Conservation (phyloP, 2,113 vertebrate species). For the Amazona guildingii region DNA sequence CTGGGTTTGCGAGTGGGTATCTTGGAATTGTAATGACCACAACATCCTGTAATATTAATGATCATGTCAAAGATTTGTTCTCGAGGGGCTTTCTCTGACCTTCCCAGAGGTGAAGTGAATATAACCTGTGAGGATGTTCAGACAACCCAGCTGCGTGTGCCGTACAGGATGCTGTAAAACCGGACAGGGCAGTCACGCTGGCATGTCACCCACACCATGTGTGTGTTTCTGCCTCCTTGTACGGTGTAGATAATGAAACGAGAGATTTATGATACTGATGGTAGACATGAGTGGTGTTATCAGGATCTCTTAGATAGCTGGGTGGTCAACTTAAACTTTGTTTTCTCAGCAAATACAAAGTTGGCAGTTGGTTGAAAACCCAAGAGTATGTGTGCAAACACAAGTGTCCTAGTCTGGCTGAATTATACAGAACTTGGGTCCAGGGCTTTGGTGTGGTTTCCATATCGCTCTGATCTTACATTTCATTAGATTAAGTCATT, state of each 20-base stretch:
- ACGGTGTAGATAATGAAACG: neutral
- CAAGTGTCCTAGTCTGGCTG: constrained; percentile 47
- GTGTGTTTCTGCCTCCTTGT: constrained; percentile 34
- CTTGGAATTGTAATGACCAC: neutral
- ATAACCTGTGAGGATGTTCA: neutral
- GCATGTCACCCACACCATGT: constrained; percentile 18
- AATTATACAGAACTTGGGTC: constrained; percentile 41
- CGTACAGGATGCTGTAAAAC: neutral
- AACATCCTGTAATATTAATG: neutral
- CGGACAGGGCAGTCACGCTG: neutral
- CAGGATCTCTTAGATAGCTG: constrained; percentile 66
- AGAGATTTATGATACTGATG: constrained; percentile 46
- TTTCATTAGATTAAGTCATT: constrained; percentile 63
- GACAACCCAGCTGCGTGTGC: neutral
- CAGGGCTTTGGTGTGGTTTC: constrained; percentile 50
- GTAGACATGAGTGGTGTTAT: constrained; percentile 56
- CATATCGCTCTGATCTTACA: constrained; percentile 65
- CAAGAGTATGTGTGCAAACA: constrained; percentile 34
- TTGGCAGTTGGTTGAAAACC: constrained; percentile 65
- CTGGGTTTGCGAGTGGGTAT: neutral
- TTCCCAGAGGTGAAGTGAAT: neutral
- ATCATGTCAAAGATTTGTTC: neutral
- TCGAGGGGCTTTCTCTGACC: neutral
- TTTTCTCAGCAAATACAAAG: constrained; percentile 70
- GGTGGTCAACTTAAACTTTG: constrained; percentile 71